These are phyloP conservation scores for Habropoda laboriosa DNA, from an alignment of 1,140 invertebrate genomes.

Conservation along the genomic window DNA sequence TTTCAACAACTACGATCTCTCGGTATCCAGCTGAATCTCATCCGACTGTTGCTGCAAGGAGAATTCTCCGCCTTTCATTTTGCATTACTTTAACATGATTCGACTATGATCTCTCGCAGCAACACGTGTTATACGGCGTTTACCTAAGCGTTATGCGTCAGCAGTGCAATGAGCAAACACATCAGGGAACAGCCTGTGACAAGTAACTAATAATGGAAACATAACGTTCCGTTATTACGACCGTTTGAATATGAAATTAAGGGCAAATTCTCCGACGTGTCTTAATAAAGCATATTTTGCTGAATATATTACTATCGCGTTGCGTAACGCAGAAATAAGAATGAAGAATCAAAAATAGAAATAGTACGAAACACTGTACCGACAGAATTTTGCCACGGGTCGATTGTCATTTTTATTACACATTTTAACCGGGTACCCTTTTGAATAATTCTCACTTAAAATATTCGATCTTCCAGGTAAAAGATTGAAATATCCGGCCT, in stretches of 20 bases:
- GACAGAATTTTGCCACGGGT: too few species aligned
- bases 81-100: slow-evolving; percentile 5
- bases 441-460: too few species aligned
- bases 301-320: background rate
- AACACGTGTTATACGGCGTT: background rate
- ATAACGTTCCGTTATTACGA: too few species aligned
- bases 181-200: background rate
- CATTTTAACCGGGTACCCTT: too few species aligned
- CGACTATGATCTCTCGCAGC: slow-evolving; percentile 16
- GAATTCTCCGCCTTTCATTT: slow-evolving; percentile 18
- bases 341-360: too few species aligned
- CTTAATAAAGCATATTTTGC: background rate
- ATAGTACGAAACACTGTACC: too few species aligned
- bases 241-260: background rate
- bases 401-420: too few species aligned
- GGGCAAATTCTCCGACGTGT: background rate
- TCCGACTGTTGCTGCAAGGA: background rate
- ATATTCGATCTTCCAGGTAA: too few species aligned
- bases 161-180: background rate
- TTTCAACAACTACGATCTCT: background rate
- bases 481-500: too few species aligned
- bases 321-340: too few species aligned
- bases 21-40: background rate
- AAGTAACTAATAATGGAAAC: background rate
- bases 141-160: background rate